These are phyloP conservation scores for Micromesistius poutassou DNA, from an alignment of 2,797 vertebrate genomes.

Conservation along the genomic window DNA sequence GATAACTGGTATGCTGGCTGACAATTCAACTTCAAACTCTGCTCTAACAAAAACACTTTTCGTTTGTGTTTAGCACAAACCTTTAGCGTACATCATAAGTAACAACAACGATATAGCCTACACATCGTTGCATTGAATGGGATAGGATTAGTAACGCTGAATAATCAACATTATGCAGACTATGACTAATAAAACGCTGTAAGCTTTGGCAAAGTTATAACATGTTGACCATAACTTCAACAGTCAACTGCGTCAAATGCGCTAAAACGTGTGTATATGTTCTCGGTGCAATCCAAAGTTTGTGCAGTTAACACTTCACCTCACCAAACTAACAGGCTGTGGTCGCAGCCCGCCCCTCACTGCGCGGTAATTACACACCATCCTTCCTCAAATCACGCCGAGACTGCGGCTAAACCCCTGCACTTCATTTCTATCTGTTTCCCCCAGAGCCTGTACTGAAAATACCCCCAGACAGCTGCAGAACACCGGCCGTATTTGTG, in stretches of 20 bases:
- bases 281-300: background rate
- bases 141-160: background rate
- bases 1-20: background rate
- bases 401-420: conserved; percentile 50
- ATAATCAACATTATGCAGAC: background rate
- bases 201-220: background rate
- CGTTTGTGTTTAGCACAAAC: background rate
- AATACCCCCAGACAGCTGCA: background rate
- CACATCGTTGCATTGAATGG: background rate
- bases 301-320: background rate
- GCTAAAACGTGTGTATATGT: too few relatives aligned
- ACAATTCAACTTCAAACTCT: background rate
- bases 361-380: conserved; percentile 57
- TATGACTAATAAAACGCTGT: too few relatives aligned
- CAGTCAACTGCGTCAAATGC: too few relatives aligned
- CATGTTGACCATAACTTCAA: too few relatives aligned
- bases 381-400: conserved; percentile 56
- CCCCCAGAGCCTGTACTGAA: background rate
- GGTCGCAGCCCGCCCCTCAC: conserved; percentile 64
- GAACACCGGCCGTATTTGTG: background rate
- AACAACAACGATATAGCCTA: background rate
- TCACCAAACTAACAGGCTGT: conserved; percentile 14
- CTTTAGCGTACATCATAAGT: background rate
- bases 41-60: background rate
- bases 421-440: conserved; percentile 41